Base-by-base conservation (phyloP, 2,797 vertebrate species). In the Galago senegalensis region DNA sequence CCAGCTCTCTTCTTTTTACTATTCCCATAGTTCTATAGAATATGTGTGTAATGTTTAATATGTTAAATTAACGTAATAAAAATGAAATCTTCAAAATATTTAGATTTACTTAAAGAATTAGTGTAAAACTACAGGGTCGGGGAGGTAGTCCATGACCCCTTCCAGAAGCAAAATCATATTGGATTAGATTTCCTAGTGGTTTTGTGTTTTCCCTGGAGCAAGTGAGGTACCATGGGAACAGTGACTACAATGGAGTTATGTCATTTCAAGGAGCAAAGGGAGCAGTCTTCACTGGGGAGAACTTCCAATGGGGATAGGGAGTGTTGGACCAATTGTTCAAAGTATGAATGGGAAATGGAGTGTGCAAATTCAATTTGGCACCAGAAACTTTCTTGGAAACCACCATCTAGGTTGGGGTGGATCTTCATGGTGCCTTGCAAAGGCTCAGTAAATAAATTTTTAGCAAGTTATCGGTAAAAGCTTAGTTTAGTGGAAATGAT, bases 101-200 rank as follows among this genome's bases (percentile, higher is more conserved):
- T 96, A 91, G 23, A 31, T 93, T 95, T 49, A 89, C 76, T 95
- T 85, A 13, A 91, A 96, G 94, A 89, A 53, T 94, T 88, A 91
- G 60, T 90, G 31, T 87, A 91, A 87, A 95, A 69, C 75, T 89
- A 82, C 29, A 96, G 34, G 18, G 10, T 87, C 67, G n/a, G 20
- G 34, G 73, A 75, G 29, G 11, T 75, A 82, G 88, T 96, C 34
- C 27, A 43, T 65, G 56, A 75, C 76, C 37, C 67, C 90, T 95
- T 89, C 72, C 73, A 65, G 72, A 87, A 92, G 34, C 7, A 27
- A 43, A 93, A 94, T 93, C 81, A 37, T 40, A 43, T 75, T 93
- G 85, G 27, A 80, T 92, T 95, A 95, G 60, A 93, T 82, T 93
- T 95, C 46, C 70, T 49, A 73, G 21, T 29, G 25, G 87, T 84